Conservation (phyloP, 2,888 invertebrate species). For the Dynastes hyllus region DNA sequence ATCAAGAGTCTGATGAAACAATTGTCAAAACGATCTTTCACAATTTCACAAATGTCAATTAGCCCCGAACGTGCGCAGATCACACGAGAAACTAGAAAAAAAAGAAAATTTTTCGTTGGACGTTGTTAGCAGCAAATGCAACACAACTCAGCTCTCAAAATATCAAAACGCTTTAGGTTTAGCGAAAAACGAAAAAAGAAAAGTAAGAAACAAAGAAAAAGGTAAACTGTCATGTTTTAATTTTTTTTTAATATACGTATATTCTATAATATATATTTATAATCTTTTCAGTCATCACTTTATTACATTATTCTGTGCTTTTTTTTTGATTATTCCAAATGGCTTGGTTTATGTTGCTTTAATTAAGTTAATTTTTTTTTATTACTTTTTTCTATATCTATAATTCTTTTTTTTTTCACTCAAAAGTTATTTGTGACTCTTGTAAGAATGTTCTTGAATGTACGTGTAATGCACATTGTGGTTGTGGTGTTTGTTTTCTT, state of each 20-base stretch:
- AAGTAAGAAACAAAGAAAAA: slow-evolving; percentile 7
- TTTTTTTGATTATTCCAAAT: not conserved
- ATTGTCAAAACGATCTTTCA: slow-evolving; percentile 16
- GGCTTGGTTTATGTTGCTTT: not conserved
- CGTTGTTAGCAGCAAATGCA: too few relatives aligned
- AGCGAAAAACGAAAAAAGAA: slow-evolving; percentile 10
- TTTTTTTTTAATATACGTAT: slow-evolving; percentile 11
- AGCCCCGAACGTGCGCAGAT: slow-evolving; percentile 7
- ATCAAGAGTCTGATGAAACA: slow-evolving; percentile 48
- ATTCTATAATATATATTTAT: not conserved
- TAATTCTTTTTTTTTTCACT: not conserved
- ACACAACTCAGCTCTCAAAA: not conserved
- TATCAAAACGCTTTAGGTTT: slow-evolving; percentile 14
- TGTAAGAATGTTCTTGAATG: not conserved
- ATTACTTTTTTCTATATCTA: slow-evolving; percentile 2
- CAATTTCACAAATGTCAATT: slow-evolving; percentile 13
- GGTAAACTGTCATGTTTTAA: slow-evolving; percentile 6
- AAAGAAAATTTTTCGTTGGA: slow-evolving; percentile 1
- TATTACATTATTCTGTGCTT: not conserved
- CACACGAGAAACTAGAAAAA: slow-evolving; percentile 21
- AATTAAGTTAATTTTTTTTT: not conserved
- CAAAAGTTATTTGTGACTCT: not conserved
- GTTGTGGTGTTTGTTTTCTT: slow-evolving; percentile 28
- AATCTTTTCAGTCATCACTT: too few relatives aligned
- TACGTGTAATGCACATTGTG: slow-evolving; percentile 27